Evolutionary conservation across 2,113 vertebrate species (phyloP), one percentile per base, ranked within the genome.

Genomic region (Oryzias celebensis): DNA sequence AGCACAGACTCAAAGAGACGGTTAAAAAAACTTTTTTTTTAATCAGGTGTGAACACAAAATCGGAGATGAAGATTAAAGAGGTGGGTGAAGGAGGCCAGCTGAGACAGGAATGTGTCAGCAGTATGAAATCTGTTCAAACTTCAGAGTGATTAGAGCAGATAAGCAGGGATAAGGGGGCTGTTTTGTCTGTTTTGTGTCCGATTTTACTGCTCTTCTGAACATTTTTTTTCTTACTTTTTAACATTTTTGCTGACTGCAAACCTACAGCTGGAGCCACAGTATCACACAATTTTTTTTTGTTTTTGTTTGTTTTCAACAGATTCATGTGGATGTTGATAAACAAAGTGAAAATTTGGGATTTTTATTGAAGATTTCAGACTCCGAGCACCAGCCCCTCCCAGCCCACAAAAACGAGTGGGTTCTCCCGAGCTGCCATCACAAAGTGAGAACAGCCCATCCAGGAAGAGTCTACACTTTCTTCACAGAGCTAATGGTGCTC

Each of bases 181-280:
- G 55, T 65, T 79, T 65, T 65, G 71, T 65, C 65, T 54, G 75
- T 69, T 73, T 68, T 57, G 41, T 47, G 65, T 54, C 78, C 60
- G 74, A 81, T 86, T 84, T 86, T 84, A 83, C 85, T 78, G 78
- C 61, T 56, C 44, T 60, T 66, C 43, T 24, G 62, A 57, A 17
- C 2, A 49, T 15, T 62, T 74, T 70, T 71, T 74, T 85, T 73
- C 76, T 65, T 73, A 75, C 62, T 54, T 75, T 81, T 84, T 81
- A 60, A 79, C n/a, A 28, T 28, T 56, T 75, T 80, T 78, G 88
- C 81, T 88, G 8, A 36, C 8, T 36, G 8, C 8, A 36, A 36
- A 36, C 36, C 8, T 12, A 36, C 36, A 36, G 36, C 36, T 2
- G 2, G 8, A 36, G 8, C 36, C 12, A 36, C 36, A 36, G 31